phyloP scores from a whole-genome alignment of 2,113 vertebrate genomes.

The Tapirus terrestris region DNA sequence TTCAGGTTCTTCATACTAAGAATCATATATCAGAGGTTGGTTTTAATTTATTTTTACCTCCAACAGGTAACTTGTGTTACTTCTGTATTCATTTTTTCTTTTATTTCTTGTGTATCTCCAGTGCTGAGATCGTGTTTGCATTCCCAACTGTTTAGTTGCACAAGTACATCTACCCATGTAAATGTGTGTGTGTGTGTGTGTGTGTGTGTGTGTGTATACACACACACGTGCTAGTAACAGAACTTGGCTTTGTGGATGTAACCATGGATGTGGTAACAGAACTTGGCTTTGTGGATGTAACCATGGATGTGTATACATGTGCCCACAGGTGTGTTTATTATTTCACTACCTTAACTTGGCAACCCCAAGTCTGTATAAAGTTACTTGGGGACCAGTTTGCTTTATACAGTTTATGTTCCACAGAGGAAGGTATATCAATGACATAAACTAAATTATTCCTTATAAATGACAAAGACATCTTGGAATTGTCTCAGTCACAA shows the following conservation, averaged over 20 bases:
- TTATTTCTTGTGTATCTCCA: neutral
- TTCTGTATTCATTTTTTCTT: constrained; percentile 6
- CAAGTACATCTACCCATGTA: neutral
- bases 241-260: constrained; percentile 11
- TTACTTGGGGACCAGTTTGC: constrained; percentile 3
- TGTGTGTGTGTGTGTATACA: neutral
- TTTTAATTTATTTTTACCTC: neutral
- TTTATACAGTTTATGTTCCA: constrained; percentile 14
- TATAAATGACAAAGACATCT: neutral
- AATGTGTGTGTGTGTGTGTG: neutral
- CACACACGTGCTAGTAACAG: neutral
- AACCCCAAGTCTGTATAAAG: constrained; percentile 32
- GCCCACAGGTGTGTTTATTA: constrained; percentile 30
- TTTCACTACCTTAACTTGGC: constrained; percentile 44
- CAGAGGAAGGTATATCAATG: neutral
- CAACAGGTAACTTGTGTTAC: neutral
- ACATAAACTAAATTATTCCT: constrained; percentile 24
- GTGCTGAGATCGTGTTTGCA: neutral
- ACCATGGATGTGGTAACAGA: neutral
- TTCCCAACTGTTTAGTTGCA: neutral
- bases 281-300: constrained; percentile 3
- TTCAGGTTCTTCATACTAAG: neutral
- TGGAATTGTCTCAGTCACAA: neutral
- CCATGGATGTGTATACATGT: neutral
- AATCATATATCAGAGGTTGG: neutral